These are phyloP conservation scores for Drosophila bifasciata DNA, from an alignment of 1,140 invertebrate species.

Conservation along the genomic window DNA sequence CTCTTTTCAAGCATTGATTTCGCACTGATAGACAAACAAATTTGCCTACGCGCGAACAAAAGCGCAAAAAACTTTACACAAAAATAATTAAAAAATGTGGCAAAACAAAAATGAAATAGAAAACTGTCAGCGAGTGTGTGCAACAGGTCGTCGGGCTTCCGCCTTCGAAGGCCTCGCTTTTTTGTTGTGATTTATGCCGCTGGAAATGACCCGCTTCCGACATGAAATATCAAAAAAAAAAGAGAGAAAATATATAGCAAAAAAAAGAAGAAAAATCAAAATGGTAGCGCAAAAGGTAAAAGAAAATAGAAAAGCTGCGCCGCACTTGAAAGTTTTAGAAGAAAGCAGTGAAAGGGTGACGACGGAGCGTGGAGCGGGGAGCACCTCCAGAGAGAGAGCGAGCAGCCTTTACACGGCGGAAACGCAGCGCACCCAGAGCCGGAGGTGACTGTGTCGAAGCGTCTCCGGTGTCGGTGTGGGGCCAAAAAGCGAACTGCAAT, in stretches of 20 bases:
- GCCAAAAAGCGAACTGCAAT: conserved; percentile 70
- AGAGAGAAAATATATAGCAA: conserved; percentile 15
- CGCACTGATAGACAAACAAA: conserved; percentile 38
- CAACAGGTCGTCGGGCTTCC: conserved; percentile 75
- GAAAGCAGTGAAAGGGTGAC: background rate
- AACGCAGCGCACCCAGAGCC: conserved; percentile 79
- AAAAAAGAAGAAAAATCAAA: conserved; percentile 20
- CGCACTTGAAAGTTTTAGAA: conserved; percentile 75
- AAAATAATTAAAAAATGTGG: conserved; percentile 22
- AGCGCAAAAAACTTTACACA: conserved; percentile 33
- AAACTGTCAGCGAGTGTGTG: conserved; percentile 31
- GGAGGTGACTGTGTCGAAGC: conserved; percentile 84
- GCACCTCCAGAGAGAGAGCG: conserved; percentile 7
- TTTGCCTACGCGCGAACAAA: conserved; percentile 32
- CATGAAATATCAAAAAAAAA: conserved; percentile 73
- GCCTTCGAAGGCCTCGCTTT: conserved; percentile 40
- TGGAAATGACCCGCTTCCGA: conserved; percentile 82
- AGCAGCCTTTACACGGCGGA: conserved; percentile 46
- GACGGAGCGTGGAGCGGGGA: no score
- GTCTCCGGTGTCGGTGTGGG: conserved; percentile 69
- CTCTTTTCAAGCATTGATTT: conserved; percentile 8
- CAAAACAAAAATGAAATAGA: conserved; percentile 22
- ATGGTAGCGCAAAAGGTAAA: background rate
- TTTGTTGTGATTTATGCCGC: conserved; percentile 71
- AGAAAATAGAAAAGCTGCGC: conserved; percentile 28